These are phyloP conservation scores for Linurgus olivaceus DNA, from an alignment of 2,797 vertebrate species.

Conservation along the genomic window DNA sequence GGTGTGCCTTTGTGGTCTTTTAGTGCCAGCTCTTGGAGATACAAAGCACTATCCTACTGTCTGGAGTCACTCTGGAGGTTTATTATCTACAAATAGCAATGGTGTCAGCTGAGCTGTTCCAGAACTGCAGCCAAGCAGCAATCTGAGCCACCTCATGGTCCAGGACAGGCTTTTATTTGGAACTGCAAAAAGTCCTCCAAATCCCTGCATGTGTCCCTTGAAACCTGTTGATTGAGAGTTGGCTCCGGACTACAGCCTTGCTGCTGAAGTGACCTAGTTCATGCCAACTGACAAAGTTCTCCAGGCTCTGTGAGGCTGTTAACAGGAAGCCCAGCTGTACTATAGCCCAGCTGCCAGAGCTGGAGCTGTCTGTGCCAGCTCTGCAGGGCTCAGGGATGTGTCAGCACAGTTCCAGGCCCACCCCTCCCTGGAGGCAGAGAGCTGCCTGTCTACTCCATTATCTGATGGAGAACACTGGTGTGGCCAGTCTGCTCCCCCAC, in stretches of 20 bases:
- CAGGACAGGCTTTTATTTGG: neutral
- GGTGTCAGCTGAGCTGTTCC: slow-evolving; percentile 37
- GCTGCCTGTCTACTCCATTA: neutral
- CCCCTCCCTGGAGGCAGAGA: neutral
- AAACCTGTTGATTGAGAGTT: neutral
- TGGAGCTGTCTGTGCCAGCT: neutral
- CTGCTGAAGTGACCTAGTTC: slow-evolving; percentile 4
- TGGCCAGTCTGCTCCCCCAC: neutral
- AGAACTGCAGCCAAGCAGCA: neutral
- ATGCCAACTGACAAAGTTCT: neutral
- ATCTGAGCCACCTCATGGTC: neutral
- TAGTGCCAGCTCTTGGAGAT: neutral
- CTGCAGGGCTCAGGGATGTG: neutral
- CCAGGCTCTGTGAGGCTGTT: neutral
- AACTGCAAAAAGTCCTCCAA: neutral
- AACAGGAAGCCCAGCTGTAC: neutral
- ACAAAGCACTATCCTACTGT: neutral
- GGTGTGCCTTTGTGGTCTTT: neutral
- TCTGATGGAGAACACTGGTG: neutral
- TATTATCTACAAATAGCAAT: slow-evolving; percentile 13
- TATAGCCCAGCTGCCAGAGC: neutral
- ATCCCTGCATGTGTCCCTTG: neutral
- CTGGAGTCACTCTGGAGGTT: neutral
- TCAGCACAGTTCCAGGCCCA: neutral
- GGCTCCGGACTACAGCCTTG: neutral